Conservation (phyloP, 92 coral and sea anemone genomes). For the Epizoanthus scotinus region DNA sequence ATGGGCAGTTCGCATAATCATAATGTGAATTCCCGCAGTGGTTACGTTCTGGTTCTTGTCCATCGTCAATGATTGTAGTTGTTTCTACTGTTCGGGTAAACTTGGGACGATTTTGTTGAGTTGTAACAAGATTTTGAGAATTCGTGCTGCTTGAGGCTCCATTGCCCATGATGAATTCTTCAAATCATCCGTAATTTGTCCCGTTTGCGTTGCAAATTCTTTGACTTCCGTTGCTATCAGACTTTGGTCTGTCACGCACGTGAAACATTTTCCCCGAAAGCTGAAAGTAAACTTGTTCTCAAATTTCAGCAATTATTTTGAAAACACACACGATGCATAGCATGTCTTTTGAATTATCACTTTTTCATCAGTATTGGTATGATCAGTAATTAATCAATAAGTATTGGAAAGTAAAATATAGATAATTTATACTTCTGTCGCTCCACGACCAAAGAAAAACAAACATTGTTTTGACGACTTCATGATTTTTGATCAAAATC, state of each 20-base stretch:
- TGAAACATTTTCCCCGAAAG: background rate
- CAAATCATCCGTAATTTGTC: slow-evolving; percentile 11
- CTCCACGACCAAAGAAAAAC: background rate
- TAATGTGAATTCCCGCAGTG: background rate
- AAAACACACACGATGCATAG: background rate
- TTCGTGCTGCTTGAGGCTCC: slow-evolving; percentile 11
- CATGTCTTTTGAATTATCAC: background rate
- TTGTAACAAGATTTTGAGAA: background rate
- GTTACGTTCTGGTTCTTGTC: background rate
- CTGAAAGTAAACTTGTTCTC: no score
- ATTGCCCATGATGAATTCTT: slow-evolving; percentile 28
- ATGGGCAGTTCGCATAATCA: background rate
- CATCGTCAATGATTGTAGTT: slow-evolving; percentile 18
- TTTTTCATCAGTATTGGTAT: no score
- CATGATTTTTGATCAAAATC: slow-evolving; percentile 11
- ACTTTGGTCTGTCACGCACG: slow-evolving; percentile 15
- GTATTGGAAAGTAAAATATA: background rate
- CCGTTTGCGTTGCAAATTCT: background rate
- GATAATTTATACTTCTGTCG: background rate
- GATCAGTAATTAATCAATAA: background rate
- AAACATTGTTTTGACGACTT: background rate
- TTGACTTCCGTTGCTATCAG: slow-evolving; percentile 17
- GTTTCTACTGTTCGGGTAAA: slow-evolving; percentile 26
- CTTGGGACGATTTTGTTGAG: slow-evolving; percentile 5
- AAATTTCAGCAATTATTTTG: background rate